Base-by-base conservation (phyloP, 1,140 invertebrate genomes). In the Drosophila repletoides region DNA sequence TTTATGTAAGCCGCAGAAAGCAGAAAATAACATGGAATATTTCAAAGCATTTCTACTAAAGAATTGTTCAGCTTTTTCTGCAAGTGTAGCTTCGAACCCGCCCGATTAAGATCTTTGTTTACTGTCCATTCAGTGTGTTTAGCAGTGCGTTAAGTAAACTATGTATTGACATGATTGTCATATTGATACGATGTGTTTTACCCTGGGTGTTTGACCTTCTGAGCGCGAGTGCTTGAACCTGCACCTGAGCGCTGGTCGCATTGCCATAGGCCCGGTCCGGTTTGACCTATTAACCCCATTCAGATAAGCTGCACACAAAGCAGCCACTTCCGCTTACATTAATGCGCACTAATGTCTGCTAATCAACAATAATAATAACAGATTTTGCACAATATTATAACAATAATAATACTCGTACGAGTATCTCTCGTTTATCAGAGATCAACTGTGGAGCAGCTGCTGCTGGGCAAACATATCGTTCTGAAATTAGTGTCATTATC, bases 401-500 rank as follows among this genome's bases (percentile, higher is more conserved):
- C 17, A 19, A 21, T 19, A 41, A 41, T 38, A 6, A n/a, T n/a
- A n/a, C n/a, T n/a, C n/a, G n/a, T n/a, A n/a, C n/a, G n/a, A n/a
- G n/a, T n/a, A n/a, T n/a, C n/a, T n/a, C n/a, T n/a, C n/a, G n/a
- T n/a, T n/a, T n/a, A n/a, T n/a, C n/a, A n/a, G n/a, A n/a, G n/a
- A n/a, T n/a, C n/a, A n/a, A n/a, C n/a, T n/a, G n/a, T n/a, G 46
- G 21, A 10, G 15, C 28, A 2, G 5, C 10, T 7, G 36, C 15
- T 41, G 9, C 34, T 6, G 29, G 36, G 17, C 36, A 72, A 76
- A 26, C 48, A 31, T 43, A 61, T 72, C 48, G 60, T 58, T 66
- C 53, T 45, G 17, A 68, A 72, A 80, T 79, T 71, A 61, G 66
- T 75, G 76, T 79, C 76, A 79, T 80, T 79, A 79, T 79, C 76